A percentile compares a stretch with the other conserved stretches of the same genome.
Evolutionary conservation across 1,140 invertebrate genomes (phyloP).

Genomic region (Proctacanthus coquilletti): DNA sequence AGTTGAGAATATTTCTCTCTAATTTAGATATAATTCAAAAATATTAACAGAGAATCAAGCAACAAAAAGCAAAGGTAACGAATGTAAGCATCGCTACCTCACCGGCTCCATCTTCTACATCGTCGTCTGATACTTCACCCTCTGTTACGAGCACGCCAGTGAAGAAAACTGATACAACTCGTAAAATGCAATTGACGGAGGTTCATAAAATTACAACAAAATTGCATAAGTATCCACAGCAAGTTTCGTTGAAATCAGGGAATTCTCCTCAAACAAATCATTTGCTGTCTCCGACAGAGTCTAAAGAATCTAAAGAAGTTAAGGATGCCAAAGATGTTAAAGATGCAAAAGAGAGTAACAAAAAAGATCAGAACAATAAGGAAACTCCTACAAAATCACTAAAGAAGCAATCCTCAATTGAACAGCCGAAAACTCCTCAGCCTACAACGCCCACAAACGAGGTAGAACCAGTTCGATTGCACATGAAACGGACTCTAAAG

Average conservation of each 20-base stretch:
- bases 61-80: slow-evolving; percentile 8
- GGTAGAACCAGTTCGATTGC: slow-evolving; percentile 58
- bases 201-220: slow-evolving; percentile 5
- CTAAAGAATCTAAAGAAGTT: not conserved
- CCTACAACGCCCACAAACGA: slow-evolving; percentile 7
- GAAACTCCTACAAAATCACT: not conserved
- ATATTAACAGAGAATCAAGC: slow-evolving; percentile 3
- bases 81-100: not conserved
- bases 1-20: slow-evolving; percentile 5
- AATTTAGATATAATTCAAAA: no score
- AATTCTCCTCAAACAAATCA: not conserved
- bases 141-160: slow-evolving; percentile 3
- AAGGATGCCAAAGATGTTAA: not conserved
- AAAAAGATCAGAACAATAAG: not conserved
- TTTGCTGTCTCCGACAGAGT: not conserved
- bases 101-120: slow-evolving; percentile 4
- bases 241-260: slow-evolving; percentile 8
- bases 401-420: not conserved
- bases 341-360: not conserved
- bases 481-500: slow-evolving; percentile 63
- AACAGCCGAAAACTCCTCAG: slow-evolving; percentile 8
- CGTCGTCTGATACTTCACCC: slow-evolving; percentile 1
- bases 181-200: no score
- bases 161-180: not conserved
- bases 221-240: slow-evolving; percentile 7